Conservation (phyloP, 1,140 invertebrate species). For the Drosophila cardini region DNA sequence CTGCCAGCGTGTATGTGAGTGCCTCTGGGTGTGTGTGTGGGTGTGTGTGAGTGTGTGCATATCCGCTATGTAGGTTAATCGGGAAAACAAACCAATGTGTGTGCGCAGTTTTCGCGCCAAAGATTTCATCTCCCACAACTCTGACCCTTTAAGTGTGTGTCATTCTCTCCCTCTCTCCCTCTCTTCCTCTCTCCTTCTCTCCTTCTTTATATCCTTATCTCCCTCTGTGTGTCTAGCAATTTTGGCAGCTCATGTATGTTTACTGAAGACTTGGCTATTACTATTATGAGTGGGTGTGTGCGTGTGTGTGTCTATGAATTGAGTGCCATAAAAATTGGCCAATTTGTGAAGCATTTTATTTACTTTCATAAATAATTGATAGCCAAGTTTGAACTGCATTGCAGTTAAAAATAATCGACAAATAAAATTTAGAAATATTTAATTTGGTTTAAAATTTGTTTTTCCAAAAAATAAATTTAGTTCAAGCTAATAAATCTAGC, state of each 20-base stretch:
- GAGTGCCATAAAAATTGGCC: constrained; percentile 65
- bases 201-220: neutral
- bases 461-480: too few relatives aligned
- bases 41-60: constrained; percentile 4
- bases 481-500: too few relatives aligned
- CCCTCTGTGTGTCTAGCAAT: constrained; percentile 44
- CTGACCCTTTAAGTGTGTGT: constrained; percentile 36
- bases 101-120: constrained; percentile 37
- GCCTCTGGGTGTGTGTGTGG: constrained; percentile 3
- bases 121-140: constrained; percentile 35
- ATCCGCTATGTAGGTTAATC: constrained; percentile 69
- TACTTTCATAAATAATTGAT: constrained; percentile 1
- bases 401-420: constrained; percentile 63
- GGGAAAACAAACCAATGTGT: constrained; percentile 44
- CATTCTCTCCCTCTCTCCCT: neutral
- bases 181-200: neutral
- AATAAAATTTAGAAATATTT: too few relatives aligned
- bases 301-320: constrained; percentile 19
- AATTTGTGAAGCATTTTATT: constrained; percentile 30
- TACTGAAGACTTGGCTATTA: constrained; percentile 37
- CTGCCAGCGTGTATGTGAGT: neutral
- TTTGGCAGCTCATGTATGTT: constrained; percentile 63
- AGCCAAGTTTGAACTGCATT: neutral
- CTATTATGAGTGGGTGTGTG: constrained; percentile 2
- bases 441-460: too few relatives aligned